Evolutionary conservation across 2,113 vertebrate genomes (phyloP).

Genomic region (Corynorhinus townsendii): DNA sequence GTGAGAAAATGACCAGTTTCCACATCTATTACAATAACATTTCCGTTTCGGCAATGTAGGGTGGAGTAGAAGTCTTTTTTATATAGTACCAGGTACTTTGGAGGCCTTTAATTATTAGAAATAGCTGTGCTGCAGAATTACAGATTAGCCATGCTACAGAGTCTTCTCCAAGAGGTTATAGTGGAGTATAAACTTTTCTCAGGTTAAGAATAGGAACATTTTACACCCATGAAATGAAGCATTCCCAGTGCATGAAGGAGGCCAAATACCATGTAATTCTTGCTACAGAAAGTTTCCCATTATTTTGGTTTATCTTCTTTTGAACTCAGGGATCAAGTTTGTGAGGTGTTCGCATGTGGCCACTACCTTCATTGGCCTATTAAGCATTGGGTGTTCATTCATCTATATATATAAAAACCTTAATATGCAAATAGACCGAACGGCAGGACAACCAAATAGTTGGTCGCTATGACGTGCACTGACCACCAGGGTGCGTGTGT

Average conservation of each 20-base stretch:
- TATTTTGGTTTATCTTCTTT: constrained; percentile 72
- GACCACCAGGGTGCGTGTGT: too few species aligned
- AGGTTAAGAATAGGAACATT: constrained; percentile 82
- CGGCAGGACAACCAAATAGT: too few species aligned
- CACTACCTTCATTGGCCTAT: constrained; percentile 91
- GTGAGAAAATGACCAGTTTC: constrained; percentile 38
- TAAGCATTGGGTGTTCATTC: constrained; percentile 87
- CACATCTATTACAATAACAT: neutral
- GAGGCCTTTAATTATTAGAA: neutral
- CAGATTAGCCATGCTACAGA: too few species aligned
- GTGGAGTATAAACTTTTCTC: constrained; percentile 61
- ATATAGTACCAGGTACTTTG: too few species aligned
- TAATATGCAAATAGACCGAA: too few species aligned
- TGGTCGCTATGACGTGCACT: too few species aligned
- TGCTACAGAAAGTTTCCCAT: constrained; percentile 77
- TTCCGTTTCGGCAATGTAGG: neutral
- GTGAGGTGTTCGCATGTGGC: constrained; percentile 97
- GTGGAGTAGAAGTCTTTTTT: neutral
- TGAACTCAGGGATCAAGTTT: constrained; percentile 81
- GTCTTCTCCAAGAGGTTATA: neutral
- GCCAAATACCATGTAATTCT: constrained; percentile 82
- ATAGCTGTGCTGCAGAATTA: neutral
- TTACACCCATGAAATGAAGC: constrained; percentile 78
- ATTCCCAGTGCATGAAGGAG: constrained; percentile 80
- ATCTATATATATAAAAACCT: neutral